These are phyloP conservation scores for Patella ulyssiponensis DNA, from an alignment of 2,888 invertebrate species.

Conservation along the genomic window DNA sequence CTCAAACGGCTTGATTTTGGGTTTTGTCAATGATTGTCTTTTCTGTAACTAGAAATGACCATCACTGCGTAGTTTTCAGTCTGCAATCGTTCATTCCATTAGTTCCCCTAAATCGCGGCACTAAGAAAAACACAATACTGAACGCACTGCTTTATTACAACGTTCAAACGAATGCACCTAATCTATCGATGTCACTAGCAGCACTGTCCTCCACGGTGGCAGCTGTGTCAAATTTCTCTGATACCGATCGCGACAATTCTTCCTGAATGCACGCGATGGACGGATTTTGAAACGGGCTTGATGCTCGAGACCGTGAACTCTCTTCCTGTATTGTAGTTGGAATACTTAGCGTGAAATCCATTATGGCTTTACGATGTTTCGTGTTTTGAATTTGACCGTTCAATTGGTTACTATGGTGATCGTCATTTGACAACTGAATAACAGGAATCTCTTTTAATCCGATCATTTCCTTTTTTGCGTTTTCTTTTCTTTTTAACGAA, in stretches of 20 bases:
- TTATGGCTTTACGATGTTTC: slow-evolving; percentile 39
- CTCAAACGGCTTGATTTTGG: no score
- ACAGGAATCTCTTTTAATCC: slow-evolving; percentile 10
- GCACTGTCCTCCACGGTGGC: background rate
- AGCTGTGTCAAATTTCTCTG: background rate
- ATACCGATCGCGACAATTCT: background rate
- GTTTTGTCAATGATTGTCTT: no score
- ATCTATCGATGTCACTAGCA: background rate
- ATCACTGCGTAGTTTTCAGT: no score
- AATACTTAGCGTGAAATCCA: slow-evolving; percentile 52
- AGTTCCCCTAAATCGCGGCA: no score
- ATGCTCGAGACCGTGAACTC: slow-evolving; percentile 47
- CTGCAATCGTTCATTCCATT: no score
- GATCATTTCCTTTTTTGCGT: slow-evolving; percentile 13
- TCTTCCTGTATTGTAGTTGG: slow-evolving; percentile 60
- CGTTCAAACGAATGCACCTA: background rate
- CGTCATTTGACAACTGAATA: background rate
- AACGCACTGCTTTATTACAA: no score
- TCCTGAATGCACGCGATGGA: background rate
- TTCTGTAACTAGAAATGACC: no score
- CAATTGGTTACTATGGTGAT: background rate
- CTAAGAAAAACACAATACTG: no score
- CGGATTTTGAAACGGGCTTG: slow-evolving; percentile 31
- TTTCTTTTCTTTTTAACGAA: slow-evolving; percentile 18
- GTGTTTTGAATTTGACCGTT: slow-evolving; percentile 2